Conservation (phyloP, 2,888 invertebrate species). For the Eretmocerus hayati region DNA sequence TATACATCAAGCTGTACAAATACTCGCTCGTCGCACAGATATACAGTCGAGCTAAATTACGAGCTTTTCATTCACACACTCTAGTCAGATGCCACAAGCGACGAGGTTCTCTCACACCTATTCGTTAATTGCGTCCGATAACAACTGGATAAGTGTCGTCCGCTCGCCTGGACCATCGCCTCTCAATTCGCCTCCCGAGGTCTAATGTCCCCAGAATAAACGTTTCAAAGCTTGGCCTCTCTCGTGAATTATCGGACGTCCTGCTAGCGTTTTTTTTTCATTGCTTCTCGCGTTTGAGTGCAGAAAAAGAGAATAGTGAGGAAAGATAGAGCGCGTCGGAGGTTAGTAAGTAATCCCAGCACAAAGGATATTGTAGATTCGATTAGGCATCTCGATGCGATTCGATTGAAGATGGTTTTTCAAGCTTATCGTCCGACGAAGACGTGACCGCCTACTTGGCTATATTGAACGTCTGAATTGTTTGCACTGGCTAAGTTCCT, state of each 20-base stretch:
- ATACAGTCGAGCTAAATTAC: not conserved
- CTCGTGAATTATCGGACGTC: not conserved
- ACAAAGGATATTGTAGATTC: not conserved
- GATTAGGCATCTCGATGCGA: not conserved
- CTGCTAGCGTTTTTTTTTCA: constrained; percentile 3
- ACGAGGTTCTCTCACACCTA: constrained; percentile 8
- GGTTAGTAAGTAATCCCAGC: not conserved
- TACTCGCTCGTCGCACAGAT: not conserved
- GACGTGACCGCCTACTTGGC: no score
- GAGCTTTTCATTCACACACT: not conserved
- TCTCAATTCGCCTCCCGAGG: no score
- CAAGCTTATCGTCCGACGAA: no score
- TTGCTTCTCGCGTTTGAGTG: not conserved
- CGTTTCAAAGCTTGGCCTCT: no score
- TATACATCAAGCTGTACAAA: constrained; percentile 18
- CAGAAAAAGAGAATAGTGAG: no score
- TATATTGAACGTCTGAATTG: not conserved
- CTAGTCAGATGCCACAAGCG: no score
- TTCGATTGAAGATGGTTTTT: not conserved
- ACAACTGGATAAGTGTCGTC: constrained; percentile 26
- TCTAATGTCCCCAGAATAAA: no score
- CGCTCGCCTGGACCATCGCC: not conserved
- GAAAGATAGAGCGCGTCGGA: not conserved
- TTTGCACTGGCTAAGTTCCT: no score
- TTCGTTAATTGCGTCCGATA: constrained; percentile 32